These are phyloP conservation scores for Drosophila kanekoi DNA, from an alignment of 2,888 invertebrate genomes.

Conservation along the genomic window DNA sequence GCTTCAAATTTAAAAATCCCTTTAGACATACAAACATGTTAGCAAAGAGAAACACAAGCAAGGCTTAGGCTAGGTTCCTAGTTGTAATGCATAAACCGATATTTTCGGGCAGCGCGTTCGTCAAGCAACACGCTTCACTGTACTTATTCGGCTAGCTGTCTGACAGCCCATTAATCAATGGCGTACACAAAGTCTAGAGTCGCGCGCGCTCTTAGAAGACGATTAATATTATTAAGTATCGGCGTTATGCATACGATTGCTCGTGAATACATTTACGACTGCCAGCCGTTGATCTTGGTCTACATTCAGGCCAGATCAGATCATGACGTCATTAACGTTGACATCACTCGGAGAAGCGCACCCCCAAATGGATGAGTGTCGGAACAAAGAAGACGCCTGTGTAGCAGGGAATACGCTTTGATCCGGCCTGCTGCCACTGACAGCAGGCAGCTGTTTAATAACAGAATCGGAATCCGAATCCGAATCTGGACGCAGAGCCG, in stretches of 20 bases:
- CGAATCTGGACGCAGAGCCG: constrained; percentile 1
- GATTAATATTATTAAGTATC: constrained; percentile 50
- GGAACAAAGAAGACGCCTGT: constrained; percentile 61
- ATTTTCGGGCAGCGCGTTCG: neutral
- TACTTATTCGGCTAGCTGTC: constrained; percentile 23
- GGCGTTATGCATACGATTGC: constrained; percentile 21
- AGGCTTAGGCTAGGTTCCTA: too few relatives aligned
- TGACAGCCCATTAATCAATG: constrained; percentile 49
- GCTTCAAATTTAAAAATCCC: too few relatives aligned
- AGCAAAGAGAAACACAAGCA: too few relatives aligned
- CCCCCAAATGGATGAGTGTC: constrained; percentile 11
- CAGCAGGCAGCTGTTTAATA: constrained; percentile 53
- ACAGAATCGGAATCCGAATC: constrained; percentile 19
- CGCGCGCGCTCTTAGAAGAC: constrained; percentile 42
- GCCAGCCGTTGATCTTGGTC: constrained; percentile 50
- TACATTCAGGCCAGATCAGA: constrained; percentile 20
- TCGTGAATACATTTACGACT: constrained; percentile 19
- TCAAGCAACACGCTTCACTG: constrained; percentile 28
- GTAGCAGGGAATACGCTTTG: constrained; percentile 51
- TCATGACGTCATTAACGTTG: constrained; percentile 65
- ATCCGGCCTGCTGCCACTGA: constrained; percentile 71
- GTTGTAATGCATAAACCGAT: neutral
- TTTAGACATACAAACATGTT: too few relatives aligned
- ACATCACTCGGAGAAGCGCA: constrained; percentile 49
- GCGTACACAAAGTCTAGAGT: constrained; percentile 18